Evolutionary conservation across 2,797 vertebrate genomes (phyloP).

Genomic region (Eulemur coronatus): DNA sequence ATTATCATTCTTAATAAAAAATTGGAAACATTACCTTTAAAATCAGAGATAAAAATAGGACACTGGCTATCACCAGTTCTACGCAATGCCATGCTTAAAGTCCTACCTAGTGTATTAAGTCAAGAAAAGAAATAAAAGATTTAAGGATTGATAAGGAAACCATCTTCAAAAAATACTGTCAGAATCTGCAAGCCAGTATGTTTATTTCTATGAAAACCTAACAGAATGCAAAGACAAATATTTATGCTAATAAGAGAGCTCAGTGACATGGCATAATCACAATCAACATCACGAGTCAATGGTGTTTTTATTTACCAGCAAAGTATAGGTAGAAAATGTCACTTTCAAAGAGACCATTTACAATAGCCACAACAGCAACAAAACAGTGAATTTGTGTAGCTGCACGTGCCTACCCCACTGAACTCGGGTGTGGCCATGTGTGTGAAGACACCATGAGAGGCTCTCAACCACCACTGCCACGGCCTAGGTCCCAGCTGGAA

Average conservation of each 20-base stretch:
- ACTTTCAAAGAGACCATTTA: neutral
- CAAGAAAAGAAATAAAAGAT: neutral
- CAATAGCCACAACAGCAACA: neutral
- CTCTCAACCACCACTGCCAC: fast-evolving
- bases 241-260: neutral
- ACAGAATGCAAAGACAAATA: neutral
- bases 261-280: neutral
- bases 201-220: neutral
- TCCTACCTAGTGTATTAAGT: neutral
- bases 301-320: neutral
- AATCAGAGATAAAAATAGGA: neutral
- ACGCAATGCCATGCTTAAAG: neutral
- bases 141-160: neutral
- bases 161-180: neutral
- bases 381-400: neutral
- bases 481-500: neutral
- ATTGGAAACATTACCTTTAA: neutral
- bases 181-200: neutral
- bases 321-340: neutral
- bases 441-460: fast-evolving
- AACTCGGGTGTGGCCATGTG: neutral
- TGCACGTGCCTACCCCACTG: too few relatives aligned
- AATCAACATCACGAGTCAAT: neutral
- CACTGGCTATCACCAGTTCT: neutral
- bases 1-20: neutral